A percentile compares a stretch with the other conserved stretches of the same genome.
These are phyloP conservation scores for Microtus ochrogaster DNA, from an alignment of 2,113 vertebrate species.

Conservation along the genomic window DNA sequence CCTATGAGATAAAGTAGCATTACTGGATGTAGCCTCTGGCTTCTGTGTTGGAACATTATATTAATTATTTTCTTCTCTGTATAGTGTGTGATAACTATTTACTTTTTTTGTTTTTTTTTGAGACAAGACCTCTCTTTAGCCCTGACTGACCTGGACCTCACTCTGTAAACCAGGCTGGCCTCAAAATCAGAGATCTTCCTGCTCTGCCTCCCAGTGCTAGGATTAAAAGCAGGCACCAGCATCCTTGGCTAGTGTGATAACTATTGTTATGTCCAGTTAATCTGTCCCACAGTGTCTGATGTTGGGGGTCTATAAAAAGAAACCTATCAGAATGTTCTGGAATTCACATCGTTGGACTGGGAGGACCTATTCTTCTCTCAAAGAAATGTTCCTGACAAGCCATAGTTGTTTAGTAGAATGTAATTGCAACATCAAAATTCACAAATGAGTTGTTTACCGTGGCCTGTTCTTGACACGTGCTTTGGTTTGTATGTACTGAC, in stretches of 20 bases:
- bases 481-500: conserved; percentile 20
- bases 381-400: background rate
- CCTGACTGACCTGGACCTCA: background rate
- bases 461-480: background rate
- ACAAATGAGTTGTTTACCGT: background rate
- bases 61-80: background rate
- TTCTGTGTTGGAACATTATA: conserved; percentile 25
- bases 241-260: background rate
- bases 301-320: background rate
- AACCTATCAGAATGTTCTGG: background rate
- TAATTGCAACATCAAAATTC: conserved; percentile 41
- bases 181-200: background rate
- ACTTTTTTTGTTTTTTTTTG: no score
- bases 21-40: background rate
- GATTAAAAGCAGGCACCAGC: background rate
- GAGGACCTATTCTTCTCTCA: background rate
- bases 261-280: background rate
- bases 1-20: background rate
- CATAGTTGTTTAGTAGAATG: conserved; percentile 22
- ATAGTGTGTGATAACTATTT: background rate
- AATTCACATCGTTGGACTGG: background rate
- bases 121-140: background rate
- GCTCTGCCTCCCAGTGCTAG: background rate
- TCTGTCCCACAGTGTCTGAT: background rate
- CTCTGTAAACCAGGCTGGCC: background rate